phyloP scores from a whole-genome alignment of 2,888 invertebrate species.

The Gastracanthus pulcherrimus region DNA sequence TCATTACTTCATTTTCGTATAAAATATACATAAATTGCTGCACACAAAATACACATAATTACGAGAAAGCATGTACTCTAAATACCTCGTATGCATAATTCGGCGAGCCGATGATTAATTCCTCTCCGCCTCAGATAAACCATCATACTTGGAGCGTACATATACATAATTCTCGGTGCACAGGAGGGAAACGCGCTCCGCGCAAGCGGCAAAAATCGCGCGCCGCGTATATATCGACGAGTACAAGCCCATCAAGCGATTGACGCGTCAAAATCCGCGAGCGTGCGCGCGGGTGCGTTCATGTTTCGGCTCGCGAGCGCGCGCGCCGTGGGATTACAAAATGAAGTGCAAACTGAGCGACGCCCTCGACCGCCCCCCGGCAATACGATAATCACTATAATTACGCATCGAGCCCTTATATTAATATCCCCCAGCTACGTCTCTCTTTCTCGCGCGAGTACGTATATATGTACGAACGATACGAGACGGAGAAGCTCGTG shows the following conservation, averaged over 20 bases:
- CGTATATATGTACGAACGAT: not conserved
- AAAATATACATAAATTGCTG: constrained; percentile 54
- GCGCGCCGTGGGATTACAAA: constrained; percentile 75
- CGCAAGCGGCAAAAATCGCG: not conserved
- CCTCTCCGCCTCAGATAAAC: not conserved
- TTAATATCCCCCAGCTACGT: constrained; percentile 74
- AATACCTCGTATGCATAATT: constrained; percentile 41
- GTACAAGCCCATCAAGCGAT: too few relatives aligned
- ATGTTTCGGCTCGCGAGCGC: constrained; percentile 61
- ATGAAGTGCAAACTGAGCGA: constrained; percentile 77
- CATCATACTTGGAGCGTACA: too few relatives aligned
- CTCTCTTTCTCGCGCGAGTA: constrained; percentile 29
- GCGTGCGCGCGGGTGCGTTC: not conserved
- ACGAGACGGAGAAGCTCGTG: not conserved
- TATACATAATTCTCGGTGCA: not conserved
- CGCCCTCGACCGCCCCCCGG: constrained; percentile 77
- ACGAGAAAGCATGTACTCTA: constrained; percentile 19
- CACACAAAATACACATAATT: constrained; percentile 31
- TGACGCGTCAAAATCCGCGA: constrained; percentile 54
- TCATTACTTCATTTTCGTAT: constrained; percentile 39
- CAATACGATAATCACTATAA: constrained; percentile 78
- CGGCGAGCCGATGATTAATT: constrained; percentile 49
- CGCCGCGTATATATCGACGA: not conserved
- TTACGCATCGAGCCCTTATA: constrained; percentile 77
- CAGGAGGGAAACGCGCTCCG: not conserved